phyloP scores from a whole-genome alignment of 2,113 vertebrate genomes.

The Myocastor coypus region DNA sequence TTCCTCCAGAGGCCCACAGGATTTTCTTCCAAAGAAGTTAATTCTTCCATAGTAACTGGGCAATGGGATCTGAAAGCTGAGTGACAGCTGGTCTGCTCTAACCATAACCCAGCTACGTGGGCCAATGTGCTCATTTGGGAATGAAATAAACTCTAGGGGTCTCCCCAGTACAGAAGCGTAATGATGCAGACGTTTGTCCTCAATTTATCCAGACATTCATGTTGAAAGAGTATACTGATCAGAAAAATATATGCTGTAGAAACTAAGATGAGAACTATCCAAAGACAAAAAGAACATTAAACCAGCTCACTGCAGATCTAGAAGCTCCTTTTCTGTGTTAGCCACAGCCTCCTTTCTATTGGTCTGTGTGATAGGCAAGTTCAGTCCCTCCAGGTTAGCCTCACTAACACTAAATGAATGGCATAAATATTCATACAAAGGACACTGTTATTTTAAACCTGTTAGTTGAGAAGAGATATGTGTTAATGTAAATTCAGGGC shows the following conservation, averaged over 20 bases:
- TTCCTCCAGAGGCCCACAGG: constrained; percentile 20
- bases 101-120: neutral
- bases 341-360: constrained; percentile 81
- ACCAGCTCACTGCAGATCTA: constrained; percentile 67
- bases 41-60: neutral
- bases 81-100: neutral
- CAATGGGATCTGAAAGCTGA: constrained; percentile 13
- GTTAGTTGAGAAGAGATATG: constrained; percentile 80
- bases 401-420: constrained; percentile 85
- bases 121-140: constrained; percentile 1
- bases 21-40: constrained; percentile 35
- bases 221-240: constrained; percentile 68
- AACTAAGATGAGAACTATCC: constrained; percentile 80
- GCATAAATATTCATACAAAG: constrained; percentile 85
- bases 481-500: constrained; percentile 66
- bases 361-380: constrained; percentile 80
- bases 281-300: constrained; percentile 69
- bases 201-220: constrained; percentile 64
- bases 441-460: constrained; percentile 76
- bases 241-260: constrained; percentile 78
- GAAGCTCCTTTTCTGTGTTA: constrained; percentile 82
- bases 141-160: constrained; percentile 10
- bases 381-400: constrained; percentile 84
- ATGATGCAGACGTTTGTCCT: constrained; percentile 53
- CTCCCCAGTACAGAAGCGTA: constrained; percentile 47